Evolutionary conservation across 2,797 vertebrate genomes (phyloP), one percentile per base, ranked within the genome.

Genomic region (Mareca penelope): DNA sequence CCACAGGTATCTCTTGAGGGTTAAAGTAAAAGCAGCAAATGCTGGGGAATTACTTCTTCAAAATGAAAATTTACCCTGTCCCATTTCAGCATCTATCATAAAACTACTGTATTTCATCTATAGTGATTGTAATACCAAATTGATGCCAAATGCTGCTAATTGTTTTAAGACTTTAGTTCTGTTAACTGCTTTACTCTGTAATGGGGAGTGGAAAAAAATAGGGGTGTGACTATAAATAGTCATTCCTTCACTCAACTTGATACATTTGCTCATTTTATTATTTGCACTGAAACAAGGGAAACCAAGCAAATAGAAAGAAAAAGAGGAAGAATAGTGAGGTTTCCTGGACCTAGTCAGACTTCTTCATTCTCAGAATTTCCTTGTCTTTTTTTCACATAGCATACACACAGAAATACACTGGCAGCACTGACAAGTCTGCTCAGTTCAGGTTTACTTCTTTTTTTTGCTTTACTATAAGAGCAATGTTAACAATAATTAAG

Each of bases 331-430:
- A 48, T 26, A 72, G 12, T 57, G 76, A 93, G 35, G 16, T 84
- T 96, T 91, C 73, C 77, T 31, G 24, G 40, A 60, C 28, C 89
- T 70, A 7, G 5, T 72, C 55, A 69, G 52, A 91, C 67, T 91
- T 95, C 80, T 91, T 95, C 90, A 61, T 92, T 95, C 80, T 95
- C 60, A 85, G 84, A 90, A 93, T 84, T 64, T 94, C 56, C 24
- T 39, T 87, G 80, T 55, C 78, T 90, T 52, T 52, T 52, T 52
- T 15, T 79, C 63, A 42, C 59, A 80, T 23, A 93, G 70, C 79
- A 55, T 79, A n/a, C 65, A 55, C 61, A 59, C 29, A 90, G 75
- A 90, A 90, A 79, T 12, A 69, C 53, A 50, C 4, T 67, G 75
- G 8, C 33, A 71, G 28, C 69, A 81, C 64, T 85, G 80, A 78